Percentiles rank a stretch among this genome's conserved stretches.
These are phyloP conservation scores for Thryonomys swinderianus DNA, from an alignment of 2,113 vertebrate genomes.

Conservation along the genomic window DNA sequence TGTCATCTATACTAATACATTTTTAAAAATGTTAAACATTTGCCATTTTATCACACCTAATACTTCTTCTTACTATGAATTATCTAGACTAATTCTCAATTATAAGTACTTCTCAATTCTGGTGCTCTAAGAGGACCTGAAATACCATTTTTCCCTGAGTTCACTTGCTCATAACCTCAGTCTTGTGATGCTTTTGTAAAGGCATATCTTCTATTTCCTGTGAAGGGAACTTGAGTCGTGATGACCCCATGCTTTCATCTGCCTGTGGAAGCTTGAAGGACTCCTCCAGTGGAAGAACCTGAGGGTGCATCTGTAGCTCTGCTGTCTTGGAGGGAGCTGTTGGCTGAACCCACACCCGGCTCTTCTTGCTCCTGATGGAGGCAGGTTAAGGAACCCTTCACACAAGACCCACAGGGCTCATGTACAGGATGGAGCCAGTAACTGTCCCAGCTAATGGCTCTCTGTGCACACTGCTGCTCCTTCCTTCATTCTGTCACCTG, in stretches of 20 bases:
- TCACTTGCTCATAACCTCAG: no score
- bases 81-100: background rate
- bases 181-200: fast-evolving
- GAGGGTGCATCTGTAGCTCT: background rate
- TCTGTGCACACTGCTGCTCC: fast-evolving
- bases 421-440: background rate
- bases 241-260: background rate
- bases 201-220: background rate
- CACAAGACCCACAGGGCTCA: background rate
- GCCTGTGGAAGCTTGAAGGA: no score
- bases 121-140: background rate
- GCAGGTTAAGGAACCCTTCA: background rate
- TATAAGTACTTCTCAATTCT: background rate
- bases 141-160: background rate
- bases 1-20: background rate
- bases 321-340: background rate
- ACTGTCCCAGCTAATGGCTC: background rate
- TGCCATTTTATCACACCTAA: background rate
- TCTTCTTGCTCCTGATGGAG: background rate
- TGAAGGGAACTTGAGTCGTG: background rate
- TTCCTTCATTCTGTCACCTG: background rate
- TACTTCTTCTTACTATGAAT: background rate
- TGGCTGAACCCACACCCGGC: background rate
- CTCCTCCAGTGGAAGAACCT: background rate
- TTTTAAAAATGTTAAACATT: background rate